These are phyloP conservation scores for Triplophysa bombifrons DNA, from an alignment of 2,797 vertebrate genomes.

Conservation along the genomic window DNA sequence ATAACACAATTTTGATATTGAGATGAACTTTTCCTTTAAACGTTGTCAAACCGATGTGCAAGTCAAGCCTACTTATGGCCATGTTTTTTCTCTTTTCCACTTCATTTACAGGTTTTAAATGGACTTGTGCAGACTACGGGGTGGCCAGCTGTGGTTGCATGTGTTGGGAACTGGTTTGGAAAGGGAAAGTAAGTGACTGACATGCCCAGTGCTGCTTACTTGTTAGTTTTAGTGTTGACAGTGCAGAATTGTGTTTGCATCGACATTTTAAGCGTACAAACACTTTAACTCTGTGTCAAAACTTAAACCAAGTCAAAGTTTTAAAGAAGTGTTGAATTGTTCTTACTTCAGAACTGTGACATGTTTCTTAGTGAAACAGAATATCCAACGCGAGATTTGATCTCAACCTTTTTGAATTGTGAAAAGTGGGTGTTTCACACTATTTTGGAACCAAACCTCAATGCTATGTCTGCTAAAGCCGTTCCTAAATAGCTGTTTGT, in stretches of 20 bases:
- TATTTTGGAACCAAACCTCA: too few relatives aligned
- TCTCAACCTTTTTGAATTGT: too few relatives aligned
- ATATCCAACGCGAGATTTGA: too few relatives aligned
- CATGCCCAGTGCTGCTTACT: neutral
- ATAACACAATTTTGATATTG: too few relatives aligned
- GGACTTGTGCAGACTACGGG: constrained; percentile 94
- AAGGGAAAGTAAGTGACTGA: constrained; percentile 92
- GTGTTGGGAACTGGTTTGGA: constrained; percentile 97
- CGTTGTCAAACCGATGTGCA: neutral
- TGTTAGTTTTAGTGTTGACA: constrained; percentile 58
- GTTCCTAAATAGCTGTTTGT: too few relatives aligned
- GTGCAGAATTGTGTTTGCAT: constrained; percentile 18
- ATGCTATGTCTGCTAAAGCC: too few relatives aligned
- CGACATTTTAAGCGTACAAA: neutral
- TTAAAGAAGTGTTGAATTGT: neutral
- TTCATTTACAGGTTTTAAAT: constrained; percentile 81
- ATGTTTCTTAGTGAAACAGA: too few relatives aligned
- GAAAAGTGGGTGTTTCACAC: too few relatives aligned
- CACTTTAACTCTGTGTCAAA: too few relatives aligned
- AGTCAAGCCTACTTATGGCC: constrained; percentile 8
- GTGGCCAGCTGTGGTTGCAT: constrained; percentile 93
- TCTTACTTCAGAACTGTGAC: too few relatives aligned
- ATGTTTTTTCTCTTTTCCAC: neutral
- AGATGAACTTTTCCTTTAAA: neutral
- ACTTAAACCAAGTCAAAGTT: neutral